These are phyloP conservation scores for Xiphophorus hellerii DNA, from an alignment of 2,113 vertebrate genomes.

Conservation along the genomic window DNA sequence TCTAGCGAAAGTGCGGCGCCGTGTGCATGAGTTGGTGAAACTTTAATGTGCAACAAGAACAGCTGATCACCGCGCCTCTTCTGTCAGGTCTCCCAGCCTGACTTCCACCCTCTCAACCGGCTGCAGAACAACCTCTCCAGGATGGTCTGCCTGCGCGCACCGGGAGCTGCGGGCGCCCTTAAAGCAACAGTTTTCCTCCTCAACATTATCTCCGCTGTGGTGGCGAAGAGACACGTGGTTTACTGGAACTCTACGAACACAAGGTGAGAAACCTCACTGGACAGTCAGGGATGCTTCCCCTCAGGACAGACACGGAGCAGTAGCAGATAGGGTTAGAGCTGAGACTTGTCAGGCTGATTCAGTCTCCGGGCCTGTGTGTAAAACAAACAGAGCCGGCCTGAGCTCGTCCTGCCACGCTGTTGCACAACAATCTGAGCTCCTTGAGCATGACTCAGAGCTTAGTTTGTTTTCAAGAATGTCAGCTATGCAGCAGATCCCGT, in stretches of 20 bases:
- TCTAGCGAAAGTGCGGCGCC: constrained; percentile 18
- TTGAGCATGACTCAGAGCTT: constrained; percentile 50
- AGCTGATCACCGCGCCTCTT: background rate
- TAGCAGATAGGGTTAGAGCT: background rate
- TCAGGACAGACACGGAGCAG: too few species aligned
- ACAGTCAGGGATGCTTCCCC: too few species aligned
- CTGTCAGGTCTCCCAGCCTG: constrained; percentile 44
- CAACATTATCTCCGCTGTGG: constrained; percentile 62
- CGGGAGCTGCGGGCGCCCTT: constrained; percentile 54
- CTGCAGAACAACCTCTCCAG: constrained; percentile 31
- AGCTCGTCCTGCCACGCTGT: constrained; percentile 35
- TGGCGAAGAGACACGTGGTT: constrained; percentile 77
- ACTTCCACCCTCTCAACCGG: constrained; percentile 7
- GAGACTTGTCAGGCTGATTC: background rate
- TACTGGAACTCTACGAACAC: constrained; percentile 82
- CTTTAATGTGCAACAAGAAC: background rate
- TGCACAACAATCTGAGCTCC: constrained; percentile 50
- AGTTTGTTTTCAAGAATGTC: constrained; percentile 51
- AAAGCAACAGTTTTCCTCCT: constrained; percentile 68
- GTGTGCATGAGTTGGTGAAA: constrained; percentile 22
- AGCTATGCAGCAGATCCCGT: constrained; percentile 50
- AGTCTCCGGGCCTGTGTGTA: background rate
- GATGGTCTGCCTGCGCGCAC: constrained; percentile 67
- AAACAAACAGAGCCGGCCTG: constrained; percentile 25
- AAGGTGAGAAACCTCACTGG: constrained; percentile 64